These are phyloP conservation scores for Ischnura elegans DNA, from an alignment of 2,888 invertebrate genomes.

Conservation along the genomic window DNA sequence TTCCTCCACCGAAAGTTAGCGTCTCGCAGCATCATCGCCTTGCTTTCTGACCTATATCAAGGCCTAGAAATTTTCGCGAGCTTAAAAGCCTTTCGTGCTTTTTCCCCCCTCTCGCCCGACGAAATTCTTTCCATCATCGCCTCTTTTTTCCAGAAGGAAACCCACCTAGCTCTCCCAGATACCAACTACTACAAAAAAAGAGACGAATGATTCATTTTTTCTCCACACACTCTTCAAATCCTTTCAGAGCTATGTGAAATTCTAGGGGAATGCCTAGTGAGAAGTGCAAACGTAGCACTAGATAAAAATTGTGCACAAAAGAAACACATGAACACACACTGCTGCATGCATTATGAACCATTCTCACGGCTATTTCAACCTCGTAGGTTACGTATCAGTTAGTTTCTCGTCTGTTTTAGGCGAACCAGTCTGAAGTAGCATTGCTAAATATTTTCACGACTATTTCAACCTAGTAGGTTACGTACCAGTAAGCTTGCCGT, in stretches of 20 bases:
- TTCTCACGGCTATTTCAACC: too few species aligned
- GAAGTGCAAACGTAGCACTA: neutral
- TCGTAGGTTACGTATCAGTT: too few species aligned
- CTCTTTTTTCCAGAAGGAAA: neutral
- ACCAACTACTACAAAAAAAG: too few species aligned
- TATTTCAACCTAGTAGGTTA: too few species aligned
- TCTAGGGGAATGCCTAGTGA: neutral
- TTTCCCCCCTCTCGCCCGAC: neutral
- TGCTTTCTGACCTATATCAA: neutral
- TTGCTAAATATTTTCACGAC: too few species aligned
- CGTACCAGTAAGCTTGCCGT: too few species aligned
- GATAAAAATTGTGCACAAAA: neutral
- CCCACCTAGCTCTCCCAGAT: too few species aligned
- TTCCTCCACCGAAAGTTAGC: neutral
- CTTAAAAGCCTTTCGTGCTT: neutral
- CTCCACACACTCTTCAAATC: neutral
- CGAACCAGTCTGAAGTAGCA: too few species aligned
- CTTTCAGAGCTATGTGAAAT: neutral
- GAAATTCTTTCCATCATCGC: neutral
- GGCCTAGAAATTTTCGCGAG: neutral
- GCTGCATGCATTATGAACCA: neutral
- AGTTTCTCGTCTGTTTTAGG: too few species aligned
- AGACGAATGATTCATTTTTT: too few species aligned
- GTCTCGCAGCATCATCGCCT: neutral
- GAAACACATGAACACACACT: neutral